Evolutionary conservation across 2,888 invertebrate species (phyloP).

Genomic region (Drosophila nr. medialis): DNA sequence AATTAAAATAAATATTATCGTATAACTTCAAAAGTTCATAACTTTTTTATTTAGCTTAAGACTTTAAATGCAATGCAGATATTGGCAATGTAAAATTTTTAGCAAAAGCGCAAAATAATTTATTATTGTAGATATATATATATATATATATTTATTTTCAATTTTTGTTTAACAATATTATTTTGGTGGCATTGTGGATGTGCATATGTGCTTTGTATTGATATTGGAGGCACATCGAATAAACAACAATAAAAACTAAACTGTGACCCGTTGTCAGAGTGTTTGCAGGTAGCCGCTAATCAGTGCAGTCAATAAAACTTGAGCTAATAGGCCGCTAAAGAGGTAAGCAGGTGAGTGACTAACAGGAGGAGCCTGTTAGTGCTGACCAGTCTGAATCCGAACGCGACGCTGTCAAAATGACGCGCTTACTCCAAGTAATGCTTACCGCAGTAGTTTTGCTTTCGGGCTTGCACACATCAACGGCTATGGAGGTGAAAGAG

Average conservation of each 20-base stretch:
- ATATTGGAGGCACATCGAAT: slow-evolving; percentile 14
- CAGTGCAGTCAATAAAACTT: slow-evolving; percentile 60
- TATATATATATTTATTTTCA: slow-evolving; percentile 2
- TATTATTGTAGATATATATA: too few species aligned
- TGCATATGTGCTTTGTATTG: slow-evolving; percentile 15
- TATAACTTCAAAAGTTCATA: too few species aligned
- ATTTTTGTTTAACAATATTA: slow-evolving; percentile 1
- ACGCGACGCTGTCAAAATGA: slow-evolving; percentile 53
- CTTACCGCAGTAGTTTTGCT: slow-evolving; percentile 18
- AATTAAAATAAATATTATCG: too few species aligned
- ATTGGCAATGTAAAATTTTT: too few species aligned
- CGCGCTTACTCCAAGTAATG: slow-evolving; percentile 16
- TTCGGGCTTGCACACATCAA: slow-evolving; percentile 3
- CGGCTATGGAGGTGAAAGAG: neutral
- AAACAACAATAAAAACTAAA: neutral
- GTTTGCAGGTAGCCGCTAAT: slow-evolving; percentile 64
- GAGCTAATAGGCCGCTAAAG: slow-evolving; percentile 43
- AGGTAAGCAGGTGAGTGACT: neutral
- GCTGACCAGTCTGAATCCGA: slow-evolving; percentile 42
- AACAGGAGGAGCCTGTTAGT: neutral
- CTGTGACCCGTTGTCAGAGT: slow-evolving; percentile 9
- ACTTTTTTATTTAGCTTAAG: too few species aligned
- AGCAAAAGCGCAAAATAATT: too few species aligned
- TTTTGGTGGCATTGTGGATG: slow-evolving; percentile 5
- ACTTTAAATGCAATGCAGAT: neutral